A percentile compares a stretch with the other conserved stretches of the same genome.
phyloP scores from a whole-genome alignment of 2,113 vertebrate genomes.

The Cyphomyrus discorhynchus region DNA sequence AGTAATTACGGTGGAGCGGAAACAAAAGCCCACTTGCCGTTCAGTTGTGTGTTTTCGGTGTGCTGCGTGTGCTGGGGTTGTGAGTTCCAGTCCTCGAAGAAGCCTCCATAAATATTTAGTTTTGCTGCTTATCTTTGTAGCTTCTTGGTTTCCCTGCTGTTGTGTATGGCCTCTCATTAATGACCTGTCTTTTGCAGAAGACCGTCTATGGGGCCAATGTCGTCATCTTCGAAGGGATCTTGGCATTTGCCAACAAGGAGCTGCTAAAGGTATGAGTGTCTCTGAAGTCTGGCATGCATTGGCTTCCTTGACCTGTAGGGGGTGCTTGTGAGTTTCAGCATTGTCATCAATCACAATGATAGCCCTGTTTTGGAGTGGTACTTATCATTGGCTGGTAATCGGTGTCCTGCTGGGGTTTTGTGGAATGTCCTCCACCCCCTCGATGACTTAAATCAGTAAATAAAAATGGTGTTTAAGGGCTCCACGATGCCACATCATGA shows the following conservation, averaged over 20 bases:
- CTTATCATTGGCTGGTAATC: neutral
- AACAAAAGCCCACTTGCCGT: neutral
- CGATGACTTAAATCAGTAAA: neutral
- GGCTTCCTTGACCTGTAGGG: neutral
- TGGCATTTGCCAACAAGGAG: constrained; percentile 86
- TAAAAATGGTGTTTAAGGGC: neutral
- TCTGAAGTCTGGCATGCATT: neutral
- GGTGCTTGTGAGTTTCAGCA: neutral
- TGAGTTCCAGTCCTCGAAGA: neutral
- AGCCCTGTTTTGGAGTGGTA: neutral
- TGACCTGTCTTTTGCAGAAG: constrained; percentile 61
- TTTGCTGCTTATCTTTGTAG: neutral
- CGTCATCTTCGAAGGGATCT: constrained; percentile 82
- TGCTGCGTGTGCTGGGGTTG: neutral
- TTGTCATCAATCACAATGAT: neutral
- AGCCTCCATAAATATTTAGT: neutral
- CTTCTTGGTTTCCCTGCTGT: neutral
- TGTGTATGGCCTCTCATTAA: neutral
- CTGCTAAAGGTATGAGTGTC: constrained; percentile 70
- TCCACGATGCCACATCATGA: neutral
- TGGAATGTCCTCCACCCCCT: neutral
- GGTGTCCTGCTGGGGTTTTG: neutral
- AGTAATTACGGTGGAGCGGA: constrained; percentile 38
- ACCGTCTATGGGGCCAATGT: constrained; percentile 82
- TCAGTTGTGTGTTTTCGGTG: neutral